These are phyloP conservation scores for Sebastes kiyomatsui DNA, from an alignment of 2,797 vertebrate species.

Conservation along the genomic window DNA sequence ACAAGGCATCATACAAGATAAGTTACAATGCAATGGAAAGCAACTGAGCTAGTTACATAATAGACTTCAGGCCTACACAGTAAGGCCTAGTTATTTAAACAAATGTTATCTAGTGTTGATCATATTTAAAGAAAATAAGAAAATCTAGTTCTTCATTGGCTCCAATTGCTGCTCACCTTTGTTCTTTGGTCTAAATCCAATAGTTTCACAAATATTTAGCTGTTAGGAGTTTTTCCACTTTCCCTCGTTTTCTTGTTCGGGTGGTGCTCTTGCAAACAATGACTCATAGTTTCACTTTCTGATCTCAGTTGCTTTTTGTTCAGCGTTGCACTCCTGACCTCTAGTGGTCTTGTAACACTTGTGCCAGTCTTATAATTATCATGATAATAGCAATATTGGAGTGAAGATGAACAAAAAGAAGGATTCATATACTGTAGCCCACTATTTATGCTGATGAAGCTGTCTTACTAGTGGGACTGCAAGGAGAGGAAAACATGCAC, in stretches of 20 bases:
- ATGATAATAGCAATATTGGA: not conserved
- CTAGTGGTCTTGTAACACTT: not conserved
- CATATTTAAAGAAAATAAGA: not conserved
- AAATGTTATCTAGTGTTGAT: not conserved
- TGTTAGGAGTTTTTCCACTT: not conserved
- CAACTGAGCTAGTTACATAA: not conserved
- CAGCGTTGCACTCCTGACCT: not conserved
- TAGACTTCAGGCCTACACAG: not conserved
- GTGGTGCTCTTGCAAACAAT: not conserved
- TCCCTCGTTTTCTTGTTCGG: rapidly evolving
- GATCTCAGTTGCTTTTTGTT: not conserved
- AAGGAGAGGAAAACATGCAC: too few relatives aligned
- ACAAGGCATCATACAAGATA: too few relatives aligned
- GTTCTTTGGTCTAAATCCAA: not conserved
- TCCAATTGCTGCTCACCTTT: not conserved
- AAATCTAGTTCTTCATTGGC: not conserved
- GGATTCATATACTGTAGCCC: not conserved
- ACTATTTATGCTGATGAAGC: not conserved
- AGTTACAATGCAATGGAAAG: not conserved
- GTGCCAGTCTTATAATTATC: not conserved
- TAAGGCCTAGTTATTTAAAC: not conserved
- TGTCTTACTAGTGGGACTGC: not conserved
- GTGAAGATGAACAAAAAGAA: not conserved
- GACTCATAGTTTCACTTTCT: not conserved
- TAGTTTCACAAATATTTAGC: not conserved